Base-by-base conservation (phyloP, 2,797 vertebrate genomes). In the Aviceda leuphotes region DNA sequence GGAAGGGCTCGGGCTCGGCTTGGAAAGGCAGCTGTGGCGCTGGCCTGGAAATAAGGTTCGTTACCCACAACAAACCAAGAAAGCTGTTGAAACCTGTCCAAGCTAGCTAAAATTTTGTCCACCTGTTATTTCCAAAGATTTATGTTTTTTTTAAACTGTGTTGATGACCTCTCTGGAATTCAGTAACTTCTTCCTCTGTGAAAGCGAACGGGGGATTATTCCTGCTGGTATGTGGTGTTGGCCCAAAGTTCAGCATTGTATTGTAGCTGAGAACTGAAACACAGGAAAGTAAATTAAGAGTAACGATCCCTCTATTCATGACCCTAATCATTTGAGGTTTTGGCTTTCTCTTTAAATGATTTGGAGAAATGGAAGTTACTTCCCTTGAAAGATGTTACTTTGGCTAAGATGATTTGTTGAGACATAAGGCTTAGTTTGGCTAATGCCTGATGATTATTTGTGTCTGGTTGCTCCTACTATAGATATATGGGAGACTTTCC, bases 331-430 rank as follows among this genome's bases (percentile, higher is more conserved):
- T 62, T 70, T 49, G 37, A 28, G 31, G 4, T 70, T 80, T 84
- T 90, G 25, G 43, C 37, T 71, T 63, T 79, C 37, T 58, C 33
- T 90, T 77, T 73, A 73, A 87, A 65, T 35, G 5, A 39, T 85
- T 63, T 77, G 16, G 26, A 82, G 59, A 89, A 74, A 71, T 52
- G 33, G 66, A 76, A 59, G 70, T 78, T 20, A 25, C 35, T 94
- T 89, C 33, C 16, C 47, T 74, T 49, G 28, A 81, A 80, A 55
- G 46, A 14, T 89, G 31, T 93, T 94, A 41, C 19, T 89, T 73
- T 46, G 41, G 50, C 62, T 92, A 46, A 85, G 90, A 73, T 89
- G 78, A 80, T 92, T 83, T 91, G 26, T 72, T 89, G 70, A 84
- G 50, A 82, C 52, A 16, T 5, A 35, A 15, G 31, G 47, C 50